Evolutionary conservation across 2,797 vertebrate genomes (phyloP).

Genomic region (Florisuga fusca): DNA sequence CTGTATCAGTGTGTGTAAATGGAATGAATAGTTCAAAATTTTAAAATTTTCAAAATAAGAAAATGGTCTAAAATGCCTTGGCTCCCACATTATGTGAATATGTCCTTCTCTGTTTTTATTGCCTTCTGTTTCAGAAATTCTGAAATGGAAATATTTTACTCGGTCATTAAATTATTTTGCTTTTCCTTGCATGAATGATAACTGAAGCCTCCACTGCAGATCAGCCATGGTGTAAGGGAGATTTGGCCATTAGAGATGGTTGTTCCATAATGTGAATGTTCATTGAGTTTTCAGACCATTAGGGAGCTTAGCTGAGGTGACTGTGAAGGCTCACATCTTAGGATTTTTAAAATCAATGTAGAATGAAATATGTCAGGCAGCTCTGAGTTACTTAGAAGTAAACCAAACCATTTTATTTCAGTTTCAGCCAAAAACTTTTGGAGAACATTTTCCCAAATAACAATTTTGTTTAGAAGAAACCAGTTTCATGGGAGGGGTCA

Average conservation of each 20-base stretch:
- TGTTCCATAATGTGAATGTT: rapidly evolving
- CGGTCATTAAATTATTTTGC: neutral
- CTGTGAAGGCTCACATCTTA: neutral
- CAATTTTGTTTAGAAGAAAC: neutral
- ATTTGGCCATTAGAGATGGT: neutral
- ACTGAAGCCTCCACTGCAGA: neutral
- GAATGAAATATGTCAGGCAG: neutral
- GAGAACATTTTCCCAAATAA: neutral
- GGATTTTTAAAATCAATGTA: neutral
- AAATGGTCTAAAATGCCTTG: neutral
- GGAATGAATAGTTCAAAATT: neutral
- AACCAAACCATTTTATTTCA: neutral
- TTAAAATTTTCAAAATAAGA: neutral
- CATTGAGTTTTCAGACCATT: neutral
- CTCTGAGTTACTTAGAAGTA: neutral
- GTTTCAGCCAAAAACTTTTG: neutral
- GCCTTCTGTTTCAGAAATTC: neutral
- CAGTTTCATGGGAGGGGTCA: neutral
- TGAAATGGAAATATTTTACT: neutral
- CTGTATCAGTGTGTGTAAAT: neutral
- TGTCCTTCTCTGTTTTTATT: neutral
- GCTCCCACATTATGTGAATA: neutral
- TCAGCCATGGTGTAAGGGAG: neutral
- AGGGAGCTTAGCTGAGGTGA: neutral
- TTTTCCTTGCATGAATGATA: neutral